Evolutionary conservation across 2,113 vertebrate species (phyloP).

Genomic region (Gobius niger): DNA sequence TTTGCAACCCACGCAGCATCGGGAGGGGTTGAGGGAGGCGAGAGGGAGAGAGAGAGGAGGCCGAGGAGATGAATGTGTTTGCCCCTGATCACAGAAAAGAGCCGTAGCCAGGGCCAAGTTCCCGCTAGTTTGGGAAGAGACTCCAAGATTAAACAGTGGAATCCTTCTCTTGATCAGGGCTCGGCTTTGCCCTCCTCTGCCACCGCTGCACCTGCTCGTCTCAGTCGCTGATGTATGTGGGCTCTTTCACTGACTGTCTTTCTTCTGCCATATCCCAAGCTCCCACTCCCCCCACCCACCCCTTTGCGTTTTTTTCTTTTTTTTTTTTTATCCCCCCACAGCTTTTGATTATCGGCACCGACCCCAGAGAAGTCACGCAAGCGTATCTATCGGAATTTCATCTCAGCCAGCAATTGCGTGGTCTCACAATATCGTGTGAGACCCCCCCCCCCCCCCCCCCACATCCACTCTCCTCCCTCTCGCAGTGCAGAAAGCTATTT

Average conservation of each 20-base stretch:
- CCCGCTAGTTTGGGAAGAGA: slow-evolving; percentile 62
- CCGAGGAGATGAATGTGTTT: slow-evolving; percentile 67
- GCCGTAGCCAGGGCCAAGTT: slow-evolving; percentile 61
- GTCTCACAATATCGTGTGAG: slow-evolving; percentile 9
- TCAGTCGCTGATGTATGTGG: slow-evolving; percentile 63
- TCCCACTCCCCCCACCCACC: neutral
- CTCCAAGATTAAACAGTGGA: slow-evolving; percentile 75
- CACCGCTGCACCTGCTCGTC: slow-evolving; percentile 73
- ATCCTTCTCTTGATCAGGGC: slow-evolving; percentile 75
- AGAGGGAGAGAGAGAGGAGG: slow-evolving; percentile 32
- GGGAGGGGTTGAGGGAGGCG: slow-evolving; percentile 39
- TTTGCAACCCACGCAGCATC: slow-evolving; percentile 66
- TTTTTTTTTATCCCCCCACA: slow-evolving; percentile 1
- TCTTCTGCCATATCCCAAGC: slow-evolving; percentile 32
- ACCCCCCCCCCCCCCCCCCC: too few species aligned
- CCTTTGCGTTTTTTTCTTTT: too few species aligned
- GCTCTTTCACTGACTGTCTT: slow-evolving; percentile 62
- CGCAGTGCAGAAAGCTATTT: slow-evolving; percentile 17
- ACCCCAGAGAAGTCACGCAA: slow-evolving; percentile 43
- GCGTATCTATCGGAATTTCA: slow-evolving; percentile 58
- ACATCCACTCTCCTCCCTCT: neutral
- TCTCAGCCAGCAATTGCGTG: slow-evolving; percentile 42
- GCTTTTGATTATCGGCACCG: slow-evolving; percentile 65
- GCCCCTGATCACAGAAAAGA: slow-evolving; percentile 70
- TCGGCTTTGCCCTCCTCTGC: slow-evolving; percentile 45